Base-by-base conservation (phyloP, 2,797 vertebrate genomes). In the Anguilla marmorata region DNA sequence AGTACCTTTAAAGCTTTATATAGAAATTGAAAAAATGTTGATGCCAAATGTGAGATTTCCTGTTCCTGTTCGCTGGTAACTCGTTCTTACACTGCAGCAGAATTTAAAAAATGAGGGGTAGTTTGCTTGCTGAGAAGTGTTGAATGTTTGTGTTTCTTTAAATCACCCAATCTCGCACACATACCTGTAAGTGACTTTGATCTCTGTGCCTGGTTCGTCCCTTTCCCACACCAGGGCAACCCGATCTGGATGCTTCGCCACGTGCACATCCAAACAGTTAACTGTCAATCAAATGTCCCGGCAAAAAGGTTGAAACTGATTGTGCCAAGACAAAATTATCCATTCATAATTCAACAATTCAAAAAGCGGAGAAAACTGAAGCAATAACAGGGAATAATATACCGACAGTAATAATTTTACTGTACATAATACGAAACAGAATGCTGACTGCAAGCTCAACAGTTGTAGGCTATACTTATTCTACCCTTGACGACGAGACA, bases 211-310 rank as follows among this genome's bases (percentile, higher is more conserved):
- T 3, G 95, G 97, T 72, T 99, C 97, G 89, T 99, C 98, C 89
- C 94, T 96, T 94, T 99, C 98, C 98, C 98, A 99, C 80, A 99
- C 97, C 92, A 99, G 94, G 86, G 98, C 98, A 85, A 98, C 92
- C 89, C 94, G 96, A 89, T 98, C 92, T 0, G 98, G 98, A 90
- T 94, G 94, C 76, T 94, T 96, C 89, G 94, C 95, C 0, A 96
- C 97, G 0, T 99, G 98, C 5, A 96, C 97, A 92, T 99, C 98
- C 95, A 99, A 94, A 93, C 98, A 99, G 92, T 98, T 99, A n/a
- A 98, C 98, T 99, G 93, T 30, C 88, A 90, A 90, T 86, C 92
- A 95, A 91, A 84, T 12, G 27, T 82, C 6, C 27, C 33, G 4
- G n/a, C n/a, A 37, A 66, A 24, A 48, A 41, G 5, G 16, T 58